Conservation (phyloP, 2,888 invertebrate species). For the Cephus pulcher region DNA sequence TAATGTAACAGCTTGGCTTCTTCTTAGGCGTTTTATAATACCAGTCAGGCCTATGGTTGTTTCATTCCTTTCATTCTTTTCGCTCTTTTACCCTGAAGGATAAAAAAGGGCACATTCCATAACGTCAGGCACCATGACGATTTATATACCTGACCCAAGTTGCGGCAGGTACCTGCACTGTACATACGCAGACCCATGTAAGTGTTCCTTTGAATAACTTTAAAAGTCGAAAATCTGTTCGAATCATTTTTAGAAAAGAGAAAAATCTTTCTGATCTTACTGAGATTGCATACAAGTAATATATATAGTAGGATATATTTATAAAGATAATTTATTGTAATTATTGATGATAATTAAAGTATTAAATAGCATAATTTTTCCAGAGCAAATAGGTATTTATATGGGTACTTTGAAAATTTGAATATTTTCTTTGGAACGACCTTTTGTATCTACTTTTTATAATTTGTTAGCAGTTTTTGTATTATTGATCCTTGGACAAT, state of each 20-base stretch:
- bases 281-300: not conserved
- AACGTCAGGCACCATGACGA: conserved; percentile 18
- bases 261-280: not conserved
- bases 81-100: not conserved
- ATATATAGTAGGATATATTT: too few relatives aligned
- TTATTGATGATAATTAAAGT: too few relatives aligned
- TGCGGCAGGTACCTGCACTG: not conserved
- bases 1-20: conserved; percentile 53
- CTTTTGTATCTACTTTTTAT: not conserved
- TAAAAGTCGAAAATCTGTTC: not conserved
- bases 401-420: not conserved
- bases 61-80: not conserved
- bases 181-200: not conserved
- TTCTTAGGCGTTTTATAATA: conserved; percentile 41
- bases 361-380: too few relatives aligned
- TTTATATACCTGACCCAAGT: not conserved
- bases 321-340: too few relatives aligned
- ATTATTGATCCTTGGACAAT: not conserved
- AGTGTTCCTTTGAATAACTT: not conserved
- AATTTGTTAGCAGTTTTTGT: not conserved
- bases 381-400: not conserved
- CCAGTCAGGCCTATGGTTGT: conserved; percentile 10
- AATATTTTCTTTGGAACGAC: not conserved
- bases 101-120: conserved; percentile 16
- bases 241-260: not conserved